These are phyloP conservation scores for Limanda limanda DNA, from an alignment of 2,113 vertebrate species.

Conservation along the genomic window DNA sequence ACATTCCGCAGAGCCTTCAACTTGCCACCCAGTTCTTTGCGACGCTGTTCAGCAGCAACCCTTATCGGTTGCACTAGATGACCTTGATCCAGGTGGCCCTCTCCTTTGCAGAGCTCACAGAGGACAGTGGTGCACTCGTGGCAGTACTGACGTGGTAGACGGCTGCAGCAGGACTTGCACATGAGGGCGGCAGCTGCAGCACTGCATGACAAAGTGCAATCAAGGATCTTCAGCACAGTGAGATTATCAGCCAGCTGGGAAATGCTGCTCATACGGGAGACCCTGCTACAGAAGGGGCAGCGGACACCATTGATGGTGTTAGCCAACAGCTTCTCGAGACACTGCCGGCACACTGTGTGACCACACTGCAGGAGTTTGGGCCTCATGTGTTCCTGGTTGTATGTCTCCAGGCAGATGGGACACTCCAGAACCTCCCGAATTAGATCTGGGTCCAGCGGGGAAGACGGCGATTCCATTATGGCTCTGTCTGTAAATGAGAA, in stretches of 20 bases:
- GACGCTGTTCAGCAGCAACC: constrained; percentile 89
- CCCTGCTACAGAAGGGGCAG: constrained; percentile 97
- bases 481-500: not conserved
- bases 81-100: constrained; percentile 84
- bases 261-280: constrained; percentile 92
- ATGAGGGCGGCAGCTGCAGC: constrained; percentile 88
- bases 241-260: constrained; percentile 94
- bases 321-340: constrained; percentile 94
- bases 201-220: constrained; percentile 86
- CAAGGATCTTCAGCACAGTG: constrained; percentile 95
- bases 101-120: constrained; percentile 89
- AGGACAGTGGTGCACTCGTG: constrained; percentile 86
- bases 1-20: constrained; percentile 87
- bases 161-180: constrained; percentile 90
- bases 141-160: constrained; percentile 93
- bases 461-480: constrained; percentile 85
- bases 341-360: constrained; percentile 94
- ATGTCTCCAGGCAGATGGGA: constrained; percentile 96
- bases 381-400: constrained; percentile 91
- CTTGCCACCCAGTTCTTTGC: constrained; percentile 87
- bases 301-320: constrained; percentile 96
- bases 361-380: constrained; percentile 97
- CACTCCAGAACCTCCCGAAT: constrained; percentile 96
- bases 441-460: constrained; percentile 89
- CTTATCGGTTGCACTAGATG: constrained; percentile 88